These are phyloP conservation scores for Actinernus sp. DNA, from an alignment of 92 coral and sea anemone species.

Conservation along the genomic window DNA sequence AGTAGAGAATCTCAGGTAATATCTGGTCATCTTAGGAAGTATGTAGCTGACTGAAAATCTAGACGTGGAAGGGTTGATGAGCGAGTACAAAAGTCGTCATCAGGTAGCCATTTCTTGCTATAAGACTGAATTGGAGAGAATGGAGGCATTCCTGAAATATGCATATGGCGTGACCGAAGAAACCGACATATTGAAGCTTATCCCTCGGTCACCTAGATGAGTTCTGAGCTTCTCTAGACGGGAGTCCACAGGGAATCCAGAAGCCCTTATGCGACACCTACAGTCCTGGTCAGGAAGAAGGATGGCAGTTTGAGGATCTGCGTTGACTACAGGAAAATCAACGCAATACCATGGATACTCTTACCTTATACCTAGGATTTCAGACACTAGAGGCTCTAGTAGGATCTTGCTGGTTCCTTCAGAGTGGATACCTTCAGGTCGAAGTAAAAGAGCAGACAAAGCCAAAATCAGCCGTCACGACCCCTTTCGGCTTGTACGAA, in stretches of 20 bases:
- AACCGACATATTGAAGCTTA: no score
- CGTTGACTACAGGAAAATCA: slow-evolving; percentile 43
- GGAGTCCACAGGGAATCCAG: slow-evolving; percentile 32
- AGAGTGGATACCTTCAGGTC: slow-evolving; percentile 70
- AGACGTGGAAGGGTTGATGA: no score
- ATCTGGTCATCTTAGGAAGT: no score
- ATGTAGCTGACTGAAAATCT: no score
- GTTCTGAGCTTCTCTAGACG: slow-evolving; percentile 17
- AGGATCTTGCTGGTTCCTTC: slow-evolving; percentile 60
- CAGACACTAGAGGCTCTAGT: slow-evolving; percentile 58
- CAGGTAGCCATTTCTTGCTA: no score
- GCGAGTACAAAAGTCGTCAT: no score
- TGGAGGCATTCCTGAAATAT: no score
- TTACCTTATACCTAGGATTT: slow-evolving; percentile 49
- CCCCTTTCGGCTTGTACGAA: slow-evolving; percentile 66
- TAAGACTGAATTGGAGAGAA: no score
- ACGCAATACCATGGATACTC: slow-evolving; percentile 57
- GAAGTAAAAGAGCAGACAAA: slow-evolving; percentile 25
- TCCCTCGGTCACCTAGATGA: no score
- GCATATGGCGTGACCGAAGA: no score
- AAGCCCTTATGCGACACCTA: slow-evolving; percentile 42
- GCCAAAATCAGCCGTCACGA: slow-evolving; percentile 63
- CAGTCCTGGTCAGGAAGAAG: slow-evolving; percentile 21
- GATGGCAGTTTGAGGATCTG: slow-evolving; percentile 16
- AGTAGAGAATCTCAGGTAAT: no score